phyloP scores from a whole-genome alignment of 2,888 invertebrate genomes.

The Junonia oenone region DNA sequence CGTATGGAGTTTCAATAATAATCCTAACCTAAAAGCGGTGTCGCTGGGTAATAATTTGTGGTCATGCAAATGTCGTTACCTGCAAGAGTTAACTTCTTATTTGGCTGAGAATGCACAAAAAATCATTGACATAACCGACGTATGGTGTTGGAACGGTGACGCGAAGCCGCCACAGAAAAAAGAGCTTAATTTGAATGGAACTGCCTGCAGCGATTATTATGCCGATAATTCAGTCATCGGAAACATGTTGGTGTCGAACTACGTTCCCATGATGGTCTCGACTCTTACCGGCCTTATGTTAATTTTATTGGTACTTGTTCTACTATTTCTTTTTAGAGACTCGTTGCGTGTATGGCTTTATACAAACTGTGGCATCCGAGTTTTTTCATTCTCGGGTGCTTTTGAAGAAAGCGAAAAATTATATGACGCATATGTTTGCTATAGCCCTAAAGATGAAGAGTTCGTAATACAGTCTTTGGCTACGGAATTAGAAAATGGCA shows the following conservation, averaged over 20 bases:
- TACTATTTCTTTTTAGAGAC: slow-evolving; percentile 91
- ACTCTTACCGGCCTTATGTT: slow-evolving; percentile 88
- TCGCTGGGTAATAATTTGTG: slow-evolving; percentile 91
- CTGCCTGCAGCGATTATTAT: slow-evolving; percentile 92
- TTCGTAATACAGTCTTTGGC: slow-evolving; percentile 92
- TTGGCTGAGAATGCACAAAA: slow-evolving; percentile 89
- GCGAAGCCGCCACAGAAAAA: slow-evolving; percentile 86
- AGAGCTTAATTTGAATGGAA: slow-evolving; percentile 90
- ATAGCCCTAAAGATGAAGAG: slow-evolving; percentile 94
- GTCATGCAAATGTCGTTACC: slow-evolving; percentile 94
- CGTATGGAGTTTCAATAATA: slow-evolving; percentile 86
- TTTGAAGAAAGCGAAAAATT: slow-evolving; percentile 90
- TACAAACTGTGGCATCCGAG: slow-evolving; percentile 90
- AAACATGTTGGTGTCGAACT: slow-evolving; percentile 89
- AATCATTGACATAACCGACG: slow-evolving; percentile 87
- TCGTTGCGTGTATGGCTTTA: slow-evolving; percentile 92
- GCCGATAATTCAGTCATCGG: slow-evolving; percentile 90
- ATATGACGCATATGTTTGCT: slow-evolving; percentile 95
- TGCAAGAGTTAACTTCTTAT: slow-evolving; percentile 90
- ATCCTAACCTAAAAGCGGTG: slow-evolving; percentile 85
- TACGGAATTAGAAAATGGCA: slow-evolving; percentile 90
- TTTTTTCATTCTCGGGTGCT: slow-evolving; percentile 85
- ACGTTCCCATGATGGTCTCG: slow-evolving; percentile 90
- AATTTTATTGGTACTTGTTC: slow-evolving; percentile 86
- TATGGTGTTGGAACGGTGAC: slow-evolving; percentile 90